These are phyloP conservation scores for Tragulus kanchil DNA, from an alignment of 2,113 vertebrate genomes.

Conservation along the genomic window DNA sequence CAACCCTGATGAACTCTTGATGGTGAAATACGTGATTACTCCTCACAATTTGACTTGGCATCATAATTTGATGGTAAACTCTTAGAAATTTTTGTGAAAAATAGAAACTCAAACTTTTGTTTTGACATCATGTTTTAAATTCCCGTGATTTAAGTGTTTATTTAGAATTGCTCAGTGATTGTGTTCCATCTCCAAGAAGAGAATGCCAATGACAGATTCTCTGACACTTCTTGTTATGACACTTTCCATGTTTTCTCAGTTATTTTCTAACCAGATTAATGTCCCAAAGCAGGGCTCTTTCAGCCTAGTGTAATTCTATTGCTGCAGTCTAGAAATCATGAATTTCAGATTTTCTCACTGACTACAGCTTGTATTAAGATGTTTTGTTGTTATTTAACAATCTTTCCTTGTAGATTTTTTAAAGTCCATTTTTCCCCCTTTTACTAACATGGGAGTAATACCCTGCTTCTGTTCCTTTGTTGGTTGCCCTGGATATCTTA, in stretches of 20 bases:
- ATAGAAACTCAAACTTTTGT: slow-evolving; percentile 80
- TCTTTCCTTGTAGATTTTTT: not conserved
- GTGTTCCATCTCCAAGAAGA: slow-evolving; percentile 79
- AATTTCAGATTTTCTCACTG: not conserved
- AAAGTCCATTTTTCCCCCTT: not conserved
- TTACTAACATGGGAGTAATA: slow-evolving; percentile 21
- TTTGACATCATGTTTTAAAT: slow-evolving; percentile 83
- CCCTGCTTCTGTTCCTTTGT: not conserved
- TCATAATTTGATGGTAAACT: slow-evolving; percentile 70
- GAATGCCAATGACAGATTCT: slow-evolving; percentile 83
- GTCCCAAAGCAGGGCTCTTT: slow-evolving; percentile 76
- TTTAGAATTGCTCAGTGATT: slow-evolving; percentile 80
- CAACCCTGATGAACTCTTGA: slow-evolving; percentile 40
- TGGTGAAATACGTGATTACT: slow-evolving; percentile 16
- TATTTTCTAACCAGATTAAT: slow-evolving; percentile 81
- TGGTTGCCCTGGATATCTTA: not conserved
- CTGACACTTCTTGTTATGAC: slow-evolving; percentile 82
- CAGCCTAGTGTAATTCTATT: slow-evolving; percentile 56
- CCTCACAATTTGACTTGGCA: slow-evolving; percentile 61
- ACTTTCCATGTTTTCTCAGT: slow-evolving; percentile 83
- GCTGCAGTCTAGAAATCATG: slow-evolving; percentile 44
- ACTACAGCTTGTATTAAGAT: not conserved
- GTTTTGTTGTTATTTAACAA: slow-evolving; percentile 1
- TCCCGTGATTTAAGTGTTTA: slow-evolving; percentile 82
- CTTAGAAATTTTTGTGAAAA: slow-evolving; percentile 76